Evolutionary conservation across 1,140 invertebrate genomes (phyloP), one percentile per base, ranked within the genome.

Genomic region (Drosophila varians): DNA sequence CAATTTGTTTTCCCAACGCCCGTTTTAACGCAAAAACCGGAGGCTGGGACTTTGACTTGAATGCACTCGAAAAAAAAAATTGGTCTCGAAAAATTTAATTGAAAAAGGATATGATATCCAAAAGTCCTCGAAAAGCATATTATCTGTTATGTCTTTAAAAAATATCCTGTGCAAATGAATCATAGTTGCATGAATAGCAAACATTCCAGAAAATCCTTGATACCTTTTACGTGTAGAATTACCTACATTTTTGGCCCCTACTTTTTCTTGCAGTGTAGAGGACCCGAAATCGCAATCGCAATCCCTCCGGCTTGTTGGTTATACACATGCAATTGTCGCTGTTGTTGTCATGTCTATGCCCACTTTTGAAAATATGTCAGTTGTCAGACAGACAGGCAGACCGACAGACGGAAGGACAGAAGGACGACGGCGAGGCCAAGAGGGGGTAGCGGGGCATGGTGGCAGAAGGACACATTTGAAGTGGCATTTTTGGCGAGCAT

Each of bases 1-100:
- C 82, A 86, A 86, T 86, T 86, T 86, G 82, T 87, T 86, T 86
- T 86, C 82, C 82, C 74, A 79, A 86, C 82, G 74, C 80, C 76
- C 72, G 79, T 84, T 86, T 79, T 84, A 69, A 75, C 74, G 75
- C 68, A 83, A 82, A 36, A 66, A 46, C 48, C 28, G 68, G 62
- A 66, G 62, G 62, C 60, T 64, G 72, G 74, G 78, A 83, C 68
- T 60, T 65, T 83, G 78, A 74, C 77, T 80, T 76, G 56, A 43
- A 31, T 55, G 52, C 60, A 64, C 60, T 64, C 11, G 8, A 2
- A 3, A 38, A 34, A 40, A 47, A 62, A 21, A 2, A 4, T 21
- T 21, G 21, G 21, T n/a, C n/a, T n/a, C n/a, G n/a, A n/a, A n/a
- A n/a, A n/a, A n/a, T n/a, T n/a, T n/a, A n/a, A n/a, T 23, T 23